Evolutionary conservation across 1,140 invertebrate genomes (phyloP).

Genomic region (Episyrphus balteatus): DNA sequence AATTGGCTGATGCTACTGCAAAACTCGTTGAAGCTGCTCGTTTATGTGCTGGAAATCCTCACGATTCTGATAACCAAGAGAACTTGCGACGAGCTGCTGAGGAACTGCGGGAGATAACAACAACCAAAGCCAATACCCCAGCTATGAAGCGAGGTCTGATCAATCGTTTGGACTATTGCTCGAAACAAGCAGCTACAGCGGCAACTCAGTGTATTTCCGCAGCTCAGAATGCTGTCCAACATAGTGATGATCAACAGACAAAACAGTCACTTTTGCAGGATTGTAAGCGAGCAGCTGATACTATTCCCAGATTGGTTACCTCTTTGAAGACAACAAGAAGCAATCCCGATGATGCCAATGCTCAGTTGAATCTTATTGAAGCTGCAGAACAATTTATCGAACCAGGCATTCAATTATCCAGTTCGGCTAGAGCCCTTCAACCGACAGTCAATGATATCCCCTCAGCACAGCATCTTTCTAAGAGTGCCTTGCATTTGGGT

Average conservation of each 20-base stretch:
- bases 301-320: constrained; percentile 71
- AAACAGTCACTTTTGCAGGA: constrained; percentile 57
- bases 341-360: constrained; percentile 59
- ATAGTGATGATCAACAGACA: constrained; percentile 40
- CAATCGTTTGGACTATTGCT: constrained; percentile 60
- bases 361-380: constrained; percentile 74
- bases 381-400: constrained; percentile 73
- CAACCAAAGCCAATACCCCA: constrained; percentile 61
- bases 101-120: constrained; percentile 80
- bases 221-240: constrained; percentile 60
- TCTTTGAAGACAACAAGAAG: constrained; percentile 63
- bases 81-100: constrained; percentile 79
- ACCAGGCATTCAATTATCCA: constrained; percentile 57
- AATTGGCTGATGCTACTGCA: constrained; percentile 90
- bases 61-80: constrained; percentile 74
- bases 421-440: constrained; percentile 67
- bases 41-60: constrained; percentile 74
- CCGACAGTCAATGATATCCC: constrained; percentile 77
- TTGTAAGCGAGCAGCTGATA: constrained; percentile 64
- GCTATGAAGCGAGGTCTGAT: constrained; percentile 70
- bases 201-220: constrained; percentile 85
- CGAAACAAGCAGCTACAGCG: constrained; percentile 75
- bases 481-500: constrained; percentile 28
- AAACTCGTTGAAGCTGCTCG: constrained; percentile 94
- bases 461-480: constrained; percentile 52